These are phyloP conservation scores for Dascyllus trimaculatus DNA, from an alignment of 2,113 vertebrate genomes.

Conservation along the genomic window DNA sequence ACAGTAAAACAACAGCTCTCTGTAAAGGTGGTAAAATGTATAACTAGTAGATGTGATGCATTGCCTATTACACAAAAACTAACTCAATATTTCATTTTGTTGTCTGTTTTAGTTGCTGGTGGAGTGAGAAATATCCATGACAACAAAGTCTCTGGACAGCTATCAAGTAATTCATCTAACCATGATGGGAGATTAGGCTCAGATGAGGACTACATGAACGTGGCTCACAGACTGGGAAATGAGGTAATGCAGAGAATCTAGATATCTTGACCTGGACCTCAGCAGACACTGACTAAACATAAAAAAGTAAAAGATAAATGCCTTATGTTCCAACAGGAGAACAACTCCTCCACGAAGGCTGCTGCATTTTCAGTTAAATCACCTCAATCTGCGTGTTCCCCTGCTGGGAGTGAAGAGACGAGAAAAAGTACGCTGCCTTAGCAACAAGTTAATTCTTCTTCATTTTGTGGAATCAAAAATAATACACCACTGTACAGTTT, in stretches of 20 bases:
- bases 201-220: slow-evolving; percentile 93
- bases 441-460: slow-evolving; percentile 20
- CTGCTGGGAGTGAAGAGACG: slow-evolving; percentile 91
- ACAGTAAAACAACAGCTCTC: neutral
- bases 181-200: slow-evolving; percentile 91
- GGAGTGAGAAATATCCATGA: slow-evolving; percentile 94
- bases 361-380: slow-evolving; percentile 92
- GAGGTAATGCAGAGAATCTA: slow-evolving; percentile 86
- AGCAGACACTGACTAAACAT: neutral
- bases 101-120: slow-evolving; percentile 84
- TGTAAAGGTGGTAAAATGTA: neutral
- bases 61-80: slow-evolving; percentile 6
- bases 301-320: slow-evolving; percentile 25
- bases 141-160: slow-evolving; percentile 93
- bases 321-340: slow-evolving; percentile 84
- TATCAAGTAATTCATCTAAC: slow-evolving; percentile 93
- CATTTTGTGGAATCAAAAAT: slow-evolving; percentile 12
- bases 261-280: slow-evolving; percentile 12
- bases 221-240: slow-evolving; percentile 94
- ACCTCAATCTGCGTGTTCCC: slow-evolving; percentile 92
- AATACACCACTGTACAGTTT: neutral
- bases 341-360: slow-evolving; percentile 92
- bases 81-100: slow-evolving; percentile 2
- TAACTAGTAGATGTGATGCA: neutral
- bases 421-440: slow-evolving; percentile 88